Evolutionary conservation across 2,888 invertebrate species (phyloP).

Genomic region (Apodemia duryi): DNA sequence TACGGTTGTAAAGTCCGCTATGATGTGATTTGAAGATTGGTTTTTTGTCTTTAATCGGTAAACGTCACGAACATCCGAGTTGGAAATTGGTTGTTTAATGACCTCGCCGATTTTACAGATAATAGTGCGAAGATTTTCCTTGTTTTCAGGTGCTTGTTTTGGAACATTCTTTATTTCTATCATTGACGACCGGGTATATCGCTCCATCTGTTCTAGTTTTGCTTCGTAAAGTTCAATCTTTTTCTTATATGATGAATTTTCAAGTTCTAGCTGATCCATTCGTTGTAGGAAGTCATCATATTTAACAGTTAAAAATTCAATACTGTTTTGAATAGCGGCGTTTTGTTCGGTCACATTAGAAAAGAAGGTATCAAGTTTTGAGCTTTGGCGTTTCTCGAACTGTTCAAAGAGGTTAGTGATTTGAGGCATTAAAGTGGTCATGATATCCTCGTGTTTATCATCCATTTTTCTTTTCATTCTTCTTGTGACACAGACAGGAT

Average conservation of each 20-base stretch:
- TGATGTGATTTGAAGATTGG: background rate
- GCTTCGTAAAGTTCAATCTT: background rate
- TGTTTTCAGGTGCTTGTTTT: background rate
- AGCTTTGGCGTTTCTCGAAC: background rate
- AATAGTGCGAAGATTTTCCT: background rate
- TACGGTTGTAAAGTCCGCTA: background rate
- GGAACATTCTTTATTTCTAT: background rate
- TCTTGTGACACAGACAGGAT: background rate
- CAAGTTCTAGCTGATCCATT: background rate
- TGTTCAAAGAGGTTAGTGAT: background rate
- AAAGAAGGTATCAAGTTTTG: background rate
- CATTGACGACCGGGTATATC: background rate
- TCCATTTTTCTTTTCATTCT: background rate
- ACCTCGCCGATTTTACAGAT: background rate
- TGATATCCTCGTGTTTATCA: background rate
- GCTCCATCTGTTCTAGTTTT: background rate
- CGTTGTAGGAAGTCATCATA: background rate
- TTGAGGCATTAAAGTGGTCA: background rate
- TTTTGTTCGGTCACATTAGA: slow-evolving; percentile 2
- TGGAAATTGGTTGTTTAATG: background rate
- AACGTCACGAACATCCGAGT: background rate
- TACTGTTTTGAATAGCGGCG: background rate
- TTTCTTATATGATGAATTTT: background rate
- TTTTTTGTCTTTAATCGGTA: background rate
- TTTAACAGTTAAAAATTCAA: background rate